Percentiles rank a stretch among this genome's conserved stretches.
These are phyloP conservation scores for Drepana arcuata DNA, from an alignment of 1,140 invertebrate genomes.

Conservation along the genomic window DNA sequence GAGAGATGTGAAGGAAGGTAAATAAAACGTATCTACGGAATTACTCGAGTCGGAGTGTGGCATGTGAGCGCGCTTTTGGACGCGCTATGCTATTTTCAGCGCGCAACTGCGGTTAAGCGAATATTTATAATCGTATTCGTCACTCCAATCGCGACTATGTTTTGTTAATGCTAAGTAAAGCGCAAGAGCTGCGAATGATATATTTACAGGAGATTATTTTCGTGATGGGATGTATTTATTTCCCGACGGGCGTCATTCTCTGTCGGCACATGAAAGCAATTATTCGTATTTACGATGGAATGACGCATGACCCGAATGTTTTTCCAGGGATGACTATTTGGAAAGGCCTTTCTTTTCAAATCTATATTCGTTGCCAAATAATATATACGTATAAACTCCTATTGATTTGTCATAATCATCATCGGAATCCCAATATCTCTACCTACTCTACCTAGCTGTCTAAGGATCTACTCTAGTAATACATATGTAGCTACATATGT, in stretches of 20 bases:
- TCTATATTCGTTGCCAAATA: constrained; percentile 3
- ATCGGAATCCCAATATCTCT: too few species aligned
- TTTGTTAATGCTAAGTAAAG: constrained; percentile 57
- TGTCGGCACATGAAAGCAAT: constrained; percentile 51
- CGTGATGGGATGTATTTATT: constrained; percentile 46
- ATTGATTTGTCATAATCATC: too few species aligned
- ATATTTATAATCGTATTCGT: constrained; percentile 65
- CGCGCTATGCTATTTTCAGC: constrained; percentile 46
- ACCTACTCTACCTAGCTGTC: too few species aligned
- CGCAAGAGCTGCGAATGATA: constrained; percentile 32
- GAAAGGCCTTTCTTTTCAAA: constrained; percentile 3
- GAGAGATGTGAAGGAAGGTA: constrained; percentile 50
- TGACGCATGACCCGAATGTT: constrained; percentile 46
- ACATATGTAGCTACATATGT: too few species aligned
- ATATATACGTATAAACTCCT: too few species aligned
- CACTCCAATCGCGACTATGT: constrained; percentile 45
- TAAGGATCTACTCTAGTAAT: too few species aligned
- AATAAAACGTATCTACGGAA: constrained; percentile 56
- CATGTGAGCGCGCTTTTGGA: constrained; percentile 46
- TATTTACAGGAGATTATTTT: constrained; percentile 64
- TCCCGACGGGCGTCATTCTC: constrained; percentile 38
- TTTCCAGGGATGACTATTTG: constrained; percentile 21
- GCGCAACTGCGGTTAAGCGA: constrained; percentile 29
- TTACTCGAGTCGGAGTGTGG: constrained; percentile 42
- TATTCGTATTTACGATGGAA: constrained; percentile 41